Evolutionary conservation across 2,113 vertebrate genomes (phyloP), one percentile per base, ranked within the genome.

Genomic region (Psittacara wagleri): DNA sequence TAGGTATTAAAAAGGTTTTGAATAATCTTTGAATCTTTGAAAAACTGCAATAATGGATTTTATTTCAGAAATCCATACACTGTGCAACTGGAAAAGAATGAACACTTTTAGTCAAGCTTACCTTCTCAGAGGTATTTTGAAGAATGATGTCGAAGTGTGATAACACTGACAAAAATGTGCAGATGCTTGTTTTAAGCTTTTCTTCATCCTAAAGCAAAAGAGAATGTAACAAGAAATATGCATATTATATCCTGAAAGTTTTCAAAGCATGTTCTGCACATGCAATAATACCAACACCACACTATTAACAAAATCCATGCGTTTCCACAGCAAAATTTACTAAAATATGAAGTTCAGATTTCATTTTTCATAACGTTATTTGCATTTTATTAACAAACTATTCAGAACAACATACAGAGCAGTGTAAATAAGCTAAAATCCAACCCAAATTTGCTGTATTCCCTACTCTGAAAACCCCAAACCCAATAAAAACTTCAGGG

Each of bases 131-230:
- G 35, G 98, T 95, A 55, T 98, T 98, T 43, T 99, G 97, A 91
- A 98, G 84, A 88, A 99, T 92, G 78, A 98, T 63, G 35, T 97
- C 98, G 61, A 99, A 98, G 97, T 99, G 99, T 7, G 99, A 97
- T 72, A 99, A 96, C 80, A 99, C 98, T 44, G 99, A 99, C 63
- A 99, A 97, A 97, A 99, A 99, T 0, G 99, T 99, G 93, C 99
- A 99, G 94, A 99, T 94, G 83, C 99, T 99, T 2, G 98, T 99
- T 97, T 99, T 99, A 78, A 98, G 98, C 86, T 98, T 98, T 77
- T 99, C 99, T 83, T 99, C 98, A 96, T 98, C 98, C 99, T 99
- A 94, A 31, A 95, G 35, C 83, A 48, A 92, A 91, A 91, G 20
- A 68, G 14, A 88, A 90, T 25, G 6, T 31, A 84, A 68, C 11